Evolutionary conservation across 2,888 invertebrate species (phyloP).

Genomic region (Lingula anatina): DNA sequence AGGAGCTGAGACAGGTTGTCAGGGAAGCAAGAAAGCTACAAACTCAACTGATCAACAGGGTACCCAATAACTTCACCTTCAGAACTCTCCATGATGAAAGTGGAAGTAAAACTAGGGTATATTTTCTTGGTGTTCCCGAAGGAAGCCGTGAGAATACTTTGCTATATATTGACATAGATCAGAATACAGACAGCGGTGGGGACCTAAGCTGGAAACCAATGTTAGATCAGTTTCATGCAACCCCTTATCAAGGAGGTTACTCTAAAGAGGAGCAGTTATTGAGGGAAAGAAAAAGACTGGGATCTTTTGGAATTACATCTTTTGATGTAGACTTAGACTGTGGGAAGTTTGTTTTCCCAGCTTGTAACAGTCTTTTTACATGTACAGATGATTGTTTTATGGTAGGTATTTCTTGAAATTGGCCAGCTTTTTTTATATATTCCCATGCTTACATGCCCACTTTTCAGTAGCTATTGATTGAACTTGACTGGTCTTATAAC

Average conservation of each 20-base stretch:
- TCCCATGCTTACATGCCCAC: no score
- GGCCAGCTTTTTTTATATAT: no score
- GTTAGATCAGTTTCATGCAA: slow-evolving; percentile 64
- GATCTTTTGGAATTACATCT: slow-evolving; percentile 86
- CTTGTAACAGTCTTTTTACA: slow-evolving; percentile 80
- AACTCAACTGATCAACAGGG: slow-evolving; percentile 35
- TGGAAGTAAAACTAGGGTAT: slow-evolving; percentile 64
- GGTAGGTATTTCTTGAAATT: no score
- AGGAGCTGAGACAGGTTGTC: slow-evolving; percentile 41
- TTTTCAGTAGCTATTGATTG: no score
- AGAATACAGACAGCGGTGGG: background rate
- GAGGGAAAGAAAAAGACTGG: slow-evolving; percentile 84
- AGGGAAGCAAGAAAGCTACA: slow-evolving; percentile 43
- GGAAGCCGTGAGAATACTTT: slow-evolving; percentile 87
- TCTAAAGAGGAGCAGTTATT: slow-evolving; percentile 85
- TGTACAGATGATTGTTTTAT: slow-evolving; percentile 71
- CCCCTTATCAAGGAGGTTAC: slow-evolving; percentile 62
- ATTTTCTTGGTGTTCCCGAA: slow-evolving; percentile 82
- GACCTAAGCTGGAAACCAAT: slow-evolving; percentile 68
- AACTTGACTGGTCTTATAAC: no score
- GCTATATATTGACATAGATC: slow-evolving; percentile 72
- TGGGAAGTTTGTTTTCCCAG: slow-evolving; percentile 85
- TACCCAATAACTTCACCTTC: slow-evolving; percentile 46
- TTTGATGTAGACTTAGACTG: slow-evolving; percentile 79
- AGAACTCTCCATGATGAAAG: slow-evolving; percentile 25